Conservation (phyloP, 1,140 invertebrate species). For the Drosophila pectinifera region DNA sequence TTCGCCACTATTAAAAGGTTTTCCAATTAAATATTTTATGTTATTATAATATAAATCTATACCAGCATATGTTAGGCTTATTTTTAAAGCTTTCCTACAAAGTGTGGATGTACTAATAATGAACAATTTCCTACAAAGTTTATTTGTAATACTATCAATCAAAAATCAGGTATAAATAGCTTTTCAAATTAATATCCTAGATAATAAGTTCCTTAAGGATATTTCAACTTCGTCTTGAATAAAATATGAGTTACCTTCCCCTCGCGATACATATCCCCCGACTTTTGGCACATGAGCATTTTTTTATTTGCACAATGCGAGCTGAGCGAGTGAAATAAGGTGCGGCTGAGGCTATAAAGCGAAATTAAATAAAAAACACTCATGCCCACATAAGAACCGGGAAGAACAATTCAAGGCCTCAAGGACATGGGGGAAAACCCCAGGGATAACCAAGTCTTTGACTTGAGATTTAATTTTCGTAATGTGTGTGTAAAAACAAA, state of each 20-base stretch:
- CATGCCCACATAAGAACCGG: slow-evolving; percentile 9
- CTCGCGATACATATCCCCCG: slow-evolving; percentile 36
- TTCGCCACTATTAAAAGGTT: too few relatives aligned
- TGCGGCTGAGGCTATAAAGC: slow-evolving; percentile 75
- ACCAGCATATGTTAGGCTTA: too few relatives aligned
- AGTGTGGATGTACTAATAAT: too few relatives aligned
- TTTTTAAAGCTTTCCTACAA: too few relatives aligned
- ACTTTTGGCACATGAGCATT: slow-evolving; percentile 71
- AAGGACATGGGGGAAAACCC: neutral
- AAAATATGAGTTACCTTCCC: neutral
- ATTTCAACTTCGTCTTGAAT: neutral
- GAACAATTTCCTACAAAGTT: too few relatives aligned
- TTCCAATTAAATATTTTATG: too few relatives aligned
- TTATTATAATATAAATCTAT: too few relatives aligned
- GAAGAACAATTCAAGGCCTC: slow-evolving; percentile 2
- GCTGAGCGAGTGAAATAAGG: slow-evolving; percentile 66
- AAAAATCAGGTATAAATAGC: too few relatives aligned
- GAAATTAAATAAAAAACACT: slow-evolving; percentile 76
- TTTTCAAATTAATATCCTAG: too few relatives aligned
- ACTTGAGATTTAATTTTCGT: slow-evolving; percentile 70
- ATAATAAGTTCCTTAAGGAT: neutral
- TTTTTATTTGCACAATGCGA: slow-evolving; percentile 62
- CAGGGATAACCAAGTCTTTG: slow-evolving; percentile 47
- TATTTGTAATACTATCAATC: too few relatives aligned
- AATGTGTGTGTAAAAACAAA: slow-evolving; percentile 25